Evolutionary conservation across 2,797 vertebrate species (phyloP).

Genomic region (Pseudomugil tenellus): DNA sequence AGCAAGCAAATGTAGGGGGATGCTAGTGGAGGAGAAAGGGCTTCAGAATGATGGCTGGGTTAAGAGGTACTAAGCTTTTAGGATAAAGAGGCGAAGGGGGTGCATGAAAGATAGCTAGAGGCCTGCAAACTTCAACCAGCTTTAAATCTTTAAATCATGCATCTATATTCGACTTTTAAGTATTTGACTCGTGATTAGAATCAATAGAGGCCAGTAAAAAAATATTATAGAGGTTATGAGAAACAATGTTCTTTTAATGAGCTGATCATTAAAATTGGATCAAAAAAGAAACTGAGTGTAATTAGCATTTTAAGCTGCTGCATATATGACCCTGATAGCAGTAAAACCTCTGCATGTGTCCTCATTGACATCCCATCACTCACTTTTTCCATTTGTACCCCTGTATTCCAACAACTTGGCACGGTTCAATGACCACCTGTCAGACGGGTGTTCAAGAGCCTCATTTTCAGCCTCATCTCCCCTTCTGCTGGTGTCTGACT

Average conservation of each 20-base stretch:
- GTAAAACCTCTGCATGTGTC: not conserved
- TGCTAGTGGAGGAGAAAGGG: not conserved
- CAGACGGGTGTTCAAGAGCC: slow-evolving; percentile 8
- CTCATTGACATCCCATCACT: not conserved
- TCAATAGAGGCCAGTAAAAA: not conserved
- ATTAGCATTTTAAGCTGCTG: slow-evolving; percentile 1
- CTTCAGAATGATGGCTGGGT: slow-evolving; percentile 22
- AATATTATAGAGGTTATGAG: not conserved
- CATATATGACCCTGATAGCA: not conserved
- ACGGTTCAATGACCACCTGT: not conserved
- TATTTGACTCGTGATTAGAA: not conserved
- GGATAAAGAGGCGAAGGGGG: slow-evolving; percentile 13
- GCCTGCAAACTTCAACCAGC: no score
- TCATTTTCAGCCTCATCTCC: not conserved
- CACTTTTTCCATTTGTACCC: not conserved
- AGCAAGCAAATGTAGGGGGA: not conserved
- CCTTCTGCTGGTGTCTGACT: not conserved
- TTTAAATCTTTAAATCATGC: not conserved
- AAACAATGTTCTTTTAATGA: not conserved
- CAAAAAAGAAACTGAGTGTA: not conserved
- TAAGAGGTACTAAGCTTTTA: slow-evolving; percentile 29
- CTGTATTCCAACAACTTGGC: not conserved
- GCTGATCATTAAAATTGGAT: not conserved
- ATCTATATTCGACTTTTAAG: not conserved
- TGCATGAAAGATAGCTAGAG: not conserved